Evolutionary conservation across 2,888 invertebrate species (phyloP).

Genomic region (Scrobipalpa atriplicella): DNA sequence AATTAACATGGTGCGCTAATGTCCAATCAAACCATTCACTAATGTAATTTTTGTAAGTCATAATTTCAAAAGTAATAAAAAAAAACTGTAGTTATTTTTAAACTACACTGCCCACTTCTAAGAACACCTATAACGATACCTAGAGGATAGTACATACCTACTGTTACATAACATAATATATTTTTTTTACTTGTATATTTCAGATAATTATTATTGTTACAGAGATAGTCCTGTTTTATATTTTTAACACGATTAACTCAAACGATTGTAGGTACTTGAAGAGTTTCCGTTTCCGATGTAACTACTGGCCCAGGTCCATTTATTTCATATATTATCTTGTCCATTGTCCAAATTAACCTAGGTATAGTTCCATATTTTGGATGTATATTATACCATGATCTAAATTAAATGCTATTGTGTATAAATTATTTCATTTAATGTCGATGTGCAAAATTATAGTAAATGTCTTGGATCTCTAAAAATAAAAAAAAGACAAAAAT

Average conservation of each 20-base stretch:
- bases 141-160: slow-evolving; percentile 66
- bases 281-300: slow-evolving; percentile 52
- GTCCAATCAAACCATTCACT: too few species aligned
- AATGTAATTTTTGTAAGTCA: too few species aligned
- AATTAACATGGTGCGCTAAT: too few species aligned
- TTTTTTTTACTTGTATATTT: slow-evolving; percentile 79
- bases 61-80: too few species aligned
- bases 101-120: neutral
- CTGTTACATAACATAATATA: slow-evolving; percentile 75
- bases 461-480: slow-evolving; percentile 83
- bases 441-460: slow-evolving; percentile 83
- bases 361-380: slow-evolving; percentile 81
- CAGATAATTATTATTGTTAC: slow-evolving; percentile 80
- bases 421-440: slow-evolving; percentile 77
- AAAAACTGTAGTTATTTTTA: neutral
- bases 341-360: slow-evolving; percentile 80
- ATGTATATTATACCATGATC: slow-evolving; percentile 79
- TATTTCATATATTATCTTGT: slow-evolving; percentile 64
- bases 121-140: slow-evolving; percentile 40
- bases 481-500: slow-evolving; percentile 81
- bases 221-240: slow-evolving; percentile 75
- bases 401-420: slow-evolving; percentile 80
- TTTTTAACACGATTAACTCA: slow-evolving; percentile 73
- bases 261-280: slow-evolving; percentile 61
- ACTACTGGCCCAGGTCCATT: slow-evolving; percentile 39